A percentile compares a stretch with the other conserved stretches of the same genome.
Evolutionary conservation across 2,888 invertebrate genomes (phyloP).

Genomic region (Barypeithes pellucidus): DNA sequence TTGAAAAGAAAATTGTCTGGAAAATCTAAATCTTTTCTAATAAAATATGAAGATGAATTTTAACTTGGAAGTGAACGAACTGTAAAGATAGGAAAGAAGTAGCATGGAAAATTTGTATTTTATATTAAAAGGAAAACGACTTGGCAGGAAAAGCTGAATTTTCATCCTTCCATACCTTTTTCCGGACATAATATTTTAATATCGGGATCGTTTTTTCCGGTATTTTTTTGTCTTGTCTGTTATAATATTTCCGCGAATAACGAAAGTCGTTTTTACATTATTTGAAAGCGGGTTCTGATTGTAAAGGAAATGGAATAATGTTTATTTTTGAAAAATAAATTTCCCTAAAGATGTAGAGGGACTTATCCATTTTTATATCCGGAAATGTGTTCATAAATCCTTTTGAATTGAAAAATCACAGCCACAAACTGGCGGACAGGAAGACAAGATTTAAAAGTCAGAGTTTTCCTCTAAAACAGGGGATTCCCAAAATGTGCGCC

Average conservation of each 20-base stretch:
- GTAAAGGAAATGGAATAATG: too few relatives aligned
- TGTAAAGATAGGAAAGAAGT: slow-evolving; percentile 51
- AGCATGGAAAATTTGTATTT: slow-evolving; percentile 53
- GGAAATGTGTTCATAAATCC: too few relatives aligned
- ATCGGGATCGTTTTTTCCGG: slow-evolving; percentile 40
- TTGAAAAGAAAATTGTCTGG: slow-evolving; percentile 39
- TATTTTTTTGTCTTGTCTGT: slow-evolving; percentile 26
- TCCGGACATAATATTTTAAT: slow-evolving; percentile 54
- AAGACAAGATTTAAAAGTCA: too few relatives aligned
- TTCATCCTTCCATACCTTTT: slow-evolving; percentile 50
- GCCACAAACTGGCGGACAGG: too few relatives aligned
- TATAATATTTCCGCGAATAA: slow-evolving; percentile 16
- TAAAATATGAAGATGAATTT: slow-evolving; percentile 47
- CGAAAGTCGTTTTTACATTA: too few relatives aligned
- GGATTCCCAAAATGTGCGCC: too few relatives aligned
- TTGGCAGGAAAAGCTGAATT: slow-evolving; percentile 47
- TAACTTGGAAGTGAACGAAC: slow-evolving; percentile 45
- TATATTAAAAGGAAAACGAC: slow-evolving; percentile 52
- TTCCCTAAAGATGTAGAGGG: too few relatives aligned
- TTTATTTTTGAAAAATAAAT: too few relatives aligned
- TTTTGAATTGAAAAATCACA: too few relatives aligned
- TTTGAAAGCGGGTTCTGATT: too few relatives aligned
- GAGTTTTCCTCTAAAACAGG: too few relatives aligned
- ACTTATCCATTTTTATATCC: too few relatives aligned
- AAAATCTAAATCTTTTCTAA: slow-evolving; percentile 48